Conservation (phyloP, 2,888 invertebrate species). For the Campoplex nolae region DNA sequence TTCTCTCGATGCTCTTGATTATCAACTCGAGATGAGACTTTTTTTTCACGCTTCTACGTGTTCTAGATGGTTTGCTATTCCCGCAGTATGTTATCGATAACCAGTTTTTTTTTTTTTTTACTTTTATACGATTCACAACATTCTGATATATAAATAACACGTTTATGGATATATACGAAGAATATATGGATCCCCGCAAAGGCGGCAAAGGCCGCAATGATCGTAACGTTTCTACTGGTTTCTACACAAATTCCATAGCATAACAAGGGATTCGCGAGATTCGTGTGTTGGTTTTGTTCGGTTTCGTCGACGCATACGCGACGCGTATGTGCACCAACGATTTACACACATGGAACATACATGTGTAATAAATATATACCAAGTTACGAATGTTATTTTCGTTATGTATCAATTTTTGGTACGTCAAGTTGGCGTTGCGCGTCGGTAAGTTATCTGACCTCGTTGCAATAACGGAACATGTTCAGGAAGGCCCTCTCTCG, state of each 20-base stretch:
- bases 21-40: not conserved
- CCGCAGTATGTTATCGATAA: not conserved
- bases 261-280: conserved; percentile 62
- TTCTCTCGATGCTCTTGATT: not conserved
- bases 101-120: not conserved
- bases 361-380: not conserved
- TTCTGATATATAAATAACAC: not conserved
- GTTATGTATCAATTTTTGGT: not conserved
- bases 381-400: not conserved
- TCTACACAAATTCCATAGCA: conserved; percentile 69
- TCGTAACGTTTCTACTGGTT: conserved; percentile 51
- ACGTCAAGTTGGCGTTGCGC: not conserved
- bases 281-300: conserved; percentile 2
- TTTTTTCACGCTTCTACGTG: not conserved
- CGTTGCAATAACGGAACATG: not conserved
- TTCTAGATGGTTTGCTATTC: not conserved
- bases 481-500: not conserved
- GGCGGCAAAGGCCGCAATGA: conserved; percentile 28
- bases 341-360: not conserved
- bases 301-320: not conserved
- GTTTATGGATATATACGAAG: not conserved
- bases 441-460: not conserved
- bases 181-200: not conserved
- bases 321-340: not conserved
- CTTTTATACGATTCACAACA: not conserved